Evolutionary conservation across 2,888 invertebrate genomes (phyloP), one percentile per base, ranked within the genome.

Genomic region (Tinea pellionella): DNA sequence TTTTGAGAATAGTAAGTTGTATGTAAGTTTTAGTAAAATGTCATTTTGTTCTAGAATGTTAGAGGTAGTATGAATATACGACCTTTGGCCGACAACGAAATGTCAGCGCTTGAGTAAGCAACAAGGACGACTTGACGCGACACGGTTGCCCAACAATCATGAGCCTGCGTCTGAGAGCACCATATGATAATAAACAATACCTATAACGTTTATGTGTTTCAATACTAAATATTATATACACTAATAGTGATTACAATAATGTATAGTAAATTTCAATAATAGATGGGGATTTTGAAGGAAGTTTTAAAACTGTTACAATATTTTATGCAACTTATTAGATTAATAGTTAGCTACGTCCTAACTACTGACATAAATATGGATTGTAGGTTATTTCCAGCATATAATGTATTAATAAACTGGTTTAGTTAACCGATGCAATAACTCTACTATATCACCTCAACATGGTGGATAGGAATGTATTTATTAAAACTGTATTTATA

Each of bases 101-200:
- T 87, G 85, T 80, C 85, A 86, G 85, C 78, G 78, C 78, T 85
- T 85, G 77, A 77, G 85, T 78, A 85, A 85, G 78, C 75, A 69
- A 77, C 86, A 86, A 87, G 86, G 86, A 85, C 85, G 84, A 80
- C 78, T 85, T 82, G 59, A 37, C 42, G 59, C 15, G 19, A 53
- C 57, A 13, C 19, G 29, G 6, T 57, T 57, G 57, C 57, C 32
- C 19, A 57, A 57, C 57, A n/a, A 13, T 57, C 15, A 29, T 57
- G 57, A 18, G 55, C 55, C 15, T 47, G 42, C n/a, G 47, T 47
- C 15, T 47, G 47, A 15, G 47, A 47, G 7, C 8, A 16, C 13
- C 47, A 47, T 16, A 47, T 47, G 47, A 13, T 2, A 47, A 37
- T 37, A 37, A 37, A 37, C 24, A 24, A 24, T 24, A 24, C 3